phyloP scores from a whole-genome alignment of 1,140 invertebrate genomes.

The Sitobion miscanthi region DNA sequence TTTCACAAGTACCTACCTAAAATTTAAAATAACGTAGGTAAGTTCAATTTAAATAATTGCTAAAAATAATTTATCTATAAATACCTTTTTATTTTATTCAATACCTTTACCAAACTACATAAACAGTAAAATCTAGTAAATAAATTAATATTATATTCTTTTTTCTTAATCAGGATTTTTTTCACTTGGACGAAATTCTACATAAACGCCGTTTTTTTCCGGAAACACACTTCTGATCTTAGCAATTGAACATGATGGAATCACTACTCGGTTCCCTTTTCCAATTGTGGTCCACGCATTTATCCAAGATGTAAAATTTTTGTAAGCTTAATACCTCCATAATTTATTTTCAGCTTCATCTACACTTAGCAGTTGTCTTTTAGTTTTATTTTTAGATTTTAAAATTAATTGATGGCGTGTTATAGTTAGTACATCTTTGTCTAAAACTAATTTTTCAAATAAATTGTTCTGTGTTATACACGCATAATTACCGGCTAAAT shows the following conservation, averaged over 20 bases:
- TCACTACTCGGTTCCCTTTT: conserved; percentile 5
- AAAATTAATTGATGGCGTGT: not conserved
- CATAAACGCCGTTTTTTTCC: not conserved
- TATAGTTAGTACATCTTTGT: not conserved
- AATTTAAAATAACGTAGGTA: not conserved
- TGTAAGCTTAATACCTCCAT: conserved; percentile 2
- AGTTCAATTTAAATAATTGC: not conserved
- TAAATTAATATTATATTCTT: not conserved
- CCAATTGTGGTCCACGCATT: not conserved
- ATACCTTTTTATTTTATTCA: not conserved
- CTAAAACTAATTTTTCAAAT: conserved; percentile 5
- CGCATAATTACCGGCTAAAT: not conserved
- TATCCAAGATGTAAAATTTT: conserved; percentile 12
- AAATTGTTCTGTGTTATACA: not conserved
- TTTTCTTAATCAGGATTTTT: conserved; percentile 16
- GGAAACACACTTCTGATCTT: not conserved
- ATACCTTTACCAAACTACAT: not conserved
- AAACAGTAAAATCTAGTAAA: not conserved
- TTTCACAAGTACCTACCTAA: not conserved
- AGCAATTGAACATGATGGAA: not conserved
- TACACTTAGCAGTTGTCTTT: not conserved
- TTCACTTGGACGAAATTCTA: not conserved
- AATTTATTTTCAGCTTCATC: conserved; percentile 6
- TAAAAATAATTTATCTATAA: not conserved
- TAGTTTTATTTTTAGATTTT: not conserved